Evolutionary conservation across 1,140 invertebrate species (phyloP), one percentile per base, ranked within the genome.

Genomic region (Sinonovacula constricta): DNA sequence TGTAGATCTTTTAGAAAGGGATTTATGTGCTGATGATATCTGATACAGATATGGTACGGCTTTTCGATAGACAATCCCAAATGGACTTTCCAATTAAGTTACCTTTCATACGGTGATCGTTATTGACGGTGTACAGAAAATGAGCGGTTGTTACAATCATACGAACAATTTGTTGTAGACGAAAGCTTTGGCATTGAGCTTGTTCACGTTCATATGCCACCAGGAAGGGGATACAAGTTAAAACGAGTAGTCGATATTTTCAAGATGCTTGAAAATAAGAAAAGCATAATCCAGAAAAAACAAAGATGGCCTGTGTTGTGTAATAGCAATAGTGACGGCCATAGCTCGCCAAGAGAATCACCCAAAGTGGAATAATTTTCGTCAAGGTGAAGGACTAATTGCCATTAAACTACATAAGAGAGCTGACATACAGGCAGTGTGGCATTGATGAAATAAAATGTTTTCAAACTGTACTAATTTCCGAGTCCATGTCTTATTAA

Each of bases 141-240:
- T 39, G 62, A 65, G 30, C 10, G 62, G 14, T 15, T 65, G 36
- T 26, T 65, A 22, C 62, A 65, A 14, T 65, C 62, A 5, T 65
- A 65, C 26, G 62, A 65, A 65, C 31, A 65, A 65, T 65, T 62
- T 62, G 59, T 62, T 12, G 31, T 62, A 4, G 12, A 62, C 22
- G 59, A 62, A 33, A 62, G 26, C 10, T 62, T 62, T 33, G 59
- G 59, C 18, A 62, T 62, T 4, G 59, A 62, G 31, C 24, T 62
- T 4, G 59, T 62, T 28, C 59, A 62, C 33, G 31, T 62, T 5
- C 59, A 62, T 14, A 62, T 33, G 31, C 24, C 62, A 15, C 3
- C 33, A 22, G 62, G 62, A 34, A 39, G 31, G 3, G 62, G 62
- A 5, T 36, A 65, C 22, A 65, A 65, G 26, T 5, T 7, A 26